phyloP scores from a whole-genome alignment of 2,888 invertebrate genomes.

The Rhorus exstirpatorius region DNA sequence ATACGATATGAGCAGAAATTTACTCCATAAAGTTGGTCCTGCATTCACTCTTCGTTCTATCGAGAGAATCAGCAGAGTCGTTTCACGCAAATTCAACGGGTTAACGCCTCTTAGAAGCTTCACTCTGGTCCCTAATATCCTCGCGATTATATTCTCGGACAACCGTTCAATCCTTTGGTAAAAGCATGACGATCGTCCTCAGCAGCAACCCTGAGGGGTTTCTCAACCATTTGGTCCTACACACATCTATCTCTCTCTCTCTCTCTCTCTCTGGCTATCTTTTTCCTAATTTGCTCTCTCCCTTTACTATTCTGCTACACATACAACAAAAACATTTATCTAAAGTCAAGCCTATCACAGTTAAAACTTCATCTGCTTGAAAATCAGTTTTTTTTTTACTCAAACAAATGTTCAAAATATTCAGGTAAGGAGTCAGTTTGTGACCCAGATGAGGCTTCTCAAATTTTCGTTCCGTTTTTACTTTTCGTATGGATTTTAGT shows the following conservation, averaged over 20 bases:
- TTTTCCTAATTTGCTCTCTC: slow-evolving; percentile 15
- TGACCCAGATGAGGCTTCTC: too few relatives aligned
- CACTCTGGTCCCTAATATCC: slow-evolving; percentile 64
- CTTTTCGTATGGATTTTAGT: too few relatives aligned
- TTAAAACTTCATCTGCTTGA: too few relatives aligned
- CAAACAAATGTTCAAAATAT: too few relatives aligned
- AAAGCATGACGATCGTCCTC: slow-evolving; percentile 80
- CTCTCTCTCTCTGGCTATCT: slow-evolving; percentile 23
- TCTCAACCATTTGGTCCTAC: slow-evolving; percentile 53
- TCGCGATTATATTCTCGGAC: slow-evolving; percentile 65
- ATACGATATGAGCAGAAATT: background rate
- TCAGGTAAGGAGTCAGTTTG: too few relatives aligned
- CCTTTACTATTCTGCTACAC: background rate
- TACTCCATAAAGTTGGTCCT: slow-evolving; percentile 12
- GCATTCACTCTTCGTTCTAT: slow-evolving; percentile 32
- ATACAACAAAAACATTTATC: background rate
- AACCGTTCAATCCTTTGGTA: slow-evolving; percentile 76
- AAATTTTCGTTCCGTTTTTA: too few relatives aligned
- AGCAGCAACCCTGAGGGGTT: slow-evolving; percentile 50
- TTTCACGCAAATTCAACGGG: slow-evolving; percentile 83
- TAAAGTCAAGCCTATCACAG: too few relatives aligned
- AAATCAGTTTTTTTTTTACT: too few relatives aligned
- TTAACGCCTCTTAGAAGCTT: slow-evolving; percentile 76
- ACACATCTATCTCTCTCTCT: slow-evolving; percentile 7
- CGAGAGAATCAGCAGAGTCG: slow-evolving; percentile 73